A percentile compares a stretch with the other conserved stretches of the same genome.
Conservation (phyloP, 2,888 invertebrate species). For the Dioctria linearis region DNA sequence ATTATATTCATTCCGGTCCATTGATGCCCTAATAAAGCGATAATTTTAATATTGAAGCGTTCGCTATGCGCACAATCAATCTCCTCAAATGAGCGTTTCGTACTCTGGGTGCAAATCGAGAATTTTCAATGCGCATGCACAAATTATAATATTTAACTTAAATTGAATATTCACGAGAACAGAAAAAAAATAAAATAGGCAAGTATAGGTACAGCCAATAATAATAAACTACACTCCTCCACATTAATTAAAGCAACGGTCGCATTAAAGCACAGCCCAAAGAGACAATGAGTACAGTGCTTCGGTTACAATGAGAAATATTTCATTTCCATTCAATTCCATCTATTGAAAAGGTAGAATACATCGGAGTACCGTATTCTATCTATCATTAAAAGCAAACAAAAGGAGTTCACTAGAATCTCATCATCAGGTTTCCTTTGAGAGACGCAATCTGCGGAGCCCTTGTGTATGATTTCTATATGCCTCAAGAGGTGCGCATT, state of each 20-base stretch:
- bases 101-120: too few species aligned
- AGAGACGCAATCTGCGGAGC: slow-evolving; percentile 11
- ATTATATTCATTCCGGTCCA: slow-evolving; percentile 42
- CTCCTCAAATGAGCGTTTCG: slow-evolving; percentile 18
- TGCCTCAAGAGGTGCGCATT: slow-evolving; percentile 16
- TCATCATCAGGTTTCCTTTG: slow-evolving; percentile 49
- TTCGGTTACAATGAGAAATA: slow-evolving; percentile 41
- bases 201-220: slow-evolving; percentile 21
- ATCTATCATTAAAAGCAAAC: slow-evolving; percentile 47
- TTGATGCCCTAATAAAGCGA: slow-evolving; percentile 50
- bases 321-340: slow-evolving; percentile 50
- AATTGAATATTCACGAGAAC: slow-evolving; percentile 35
- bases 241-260: slow-evolving; percentile 52
- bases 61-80: slow-evolving; percentile 40
- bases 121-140: neutral
- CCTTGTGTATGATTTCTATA: slow-evolving; percentile 10
- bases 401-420: slow-evolving; percentile 52
- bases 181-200: neutral
- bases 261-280: slow-evolving; percentile 34
- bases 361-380: slow-evolving; percentile 46
- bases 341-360: slow-evolving; percentile 31
- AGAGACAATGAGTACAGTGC: slow-evolving; percentile 35
- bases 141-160: neutral
- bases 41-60: slow-evolving; percentile 42
- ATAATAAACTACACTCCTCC: slow-evolving; percentile 25